Percentiles rank a stretch among this genome's conserved stretches.
These are phyloP conservation scores for Scaptomyza flava DNA, from an alignment of 2,888 invertebrate genomes.

Conservation along the genomic window DNA sequence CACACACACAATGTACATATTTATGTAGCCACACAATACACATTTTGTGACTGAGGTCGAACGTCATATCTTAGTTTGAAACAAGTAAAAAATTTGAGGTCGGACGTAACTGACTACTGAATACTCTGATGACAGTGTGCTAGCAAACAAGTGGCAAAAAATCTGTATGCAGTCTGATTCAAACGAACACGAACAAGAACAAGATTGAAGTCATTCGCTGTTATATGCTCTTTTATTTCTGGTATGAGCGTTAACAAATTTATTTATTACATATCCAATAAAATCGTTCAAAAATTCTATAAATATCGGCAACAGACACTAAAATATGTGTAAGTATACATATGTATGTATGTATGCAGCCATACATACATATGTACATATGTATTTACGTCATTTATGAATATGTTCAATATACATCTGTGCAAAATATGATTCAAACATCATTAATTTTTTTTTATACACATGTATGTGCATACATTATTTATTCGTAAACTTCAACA, in stretches of 20 bases:
- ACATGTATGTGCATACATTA: not conserved
- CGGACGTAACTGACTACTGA: not conserved
- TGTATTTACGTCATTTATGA: slow-evolving; percentile 12
- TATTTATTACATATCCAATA: slow-evolving; percentile 58
- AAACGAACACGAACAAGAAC: not conserved
- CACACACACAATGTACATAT: not conserved
- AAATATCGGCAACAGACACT: slow-evolving; percentile 46
- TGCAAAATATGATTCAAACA: slow-evolving; percentile 5
- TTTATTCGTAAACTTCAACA: slow-evolving; percentile 2
- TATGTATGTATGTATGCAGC: not conserved
- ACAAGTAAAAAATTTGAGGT: not conserved
- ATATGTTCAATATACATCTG: slow-evolving; percentile 5
- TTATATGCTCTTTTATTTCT: not conserved
- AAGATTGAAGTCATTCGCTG: too few species aligned
- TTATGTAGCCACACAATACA: not conserved
- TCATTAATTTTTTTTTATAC: not conserved
- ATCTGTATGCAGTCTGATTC: not conserved
- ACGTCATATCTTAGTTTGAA: slow-evolving; percentile 42
- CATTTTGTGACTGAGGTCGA: slow-evolving; percentile 18
- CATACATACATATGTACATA: slow-evolving; percentile 5
- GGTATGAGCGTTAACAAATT: not conserved
- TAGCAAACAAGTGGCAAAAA: not conserved
- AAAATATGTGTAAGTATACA: slow-evolving; percentile 9
- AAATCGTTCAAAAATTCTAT: slow-evolving; percentile 55
- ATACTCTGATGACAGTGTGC: not conserved